Conservation (phyloP, 2,113 vertebrate genomes). For the Cervus canadensis region DNA sequence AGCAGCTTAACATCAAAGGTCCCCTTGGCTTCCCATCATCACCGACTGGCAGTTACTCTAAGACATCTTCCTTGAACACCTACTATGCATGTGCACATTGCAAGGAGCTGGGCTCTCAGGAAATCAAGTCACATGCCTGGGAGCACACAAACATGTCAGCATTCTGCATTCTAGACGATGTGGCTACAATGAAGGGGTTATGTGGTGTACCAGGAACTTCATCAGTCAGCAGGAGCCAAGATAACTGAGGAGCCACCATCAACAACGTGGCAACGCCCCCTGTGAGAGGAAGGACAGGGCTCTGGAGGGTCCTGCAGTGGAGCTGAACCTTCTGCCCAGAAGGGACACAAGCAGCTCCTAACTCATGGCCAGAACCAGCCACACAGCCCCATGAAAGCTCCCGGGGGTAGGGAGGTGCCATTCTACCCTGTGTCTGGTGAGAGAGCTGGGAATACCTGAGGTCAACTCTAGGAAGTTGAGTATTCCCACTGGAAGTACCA, state of each 20-base stretch:
- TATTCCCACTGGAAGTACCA: not conserved
- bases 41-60: not conserved
- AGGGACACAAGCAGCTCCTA: not conserved
- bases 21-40: not conserved
- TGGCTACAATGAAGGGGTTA: not conserved
- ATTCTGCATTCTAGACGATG: not conserved
- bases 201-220: too few species aligned
- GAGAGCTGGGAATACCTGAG: not conserved
- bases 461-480: not conserved
- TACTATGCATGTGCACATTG: accelerated
- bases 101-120: not conserved
- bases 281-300: too few species aligned
- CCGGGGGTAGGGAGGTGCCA: not conserved
- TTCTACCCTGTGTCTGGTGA: too few species aligned
- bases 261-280: not conserved
- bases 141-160: not conserved
- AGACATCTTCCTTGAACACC: not conserved
- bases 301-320: not conserved
- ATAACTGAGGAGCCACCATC: not conserved
- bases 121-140: not conserved
- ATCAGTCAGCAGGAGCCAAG: not conserved
- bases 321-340: not conserved
- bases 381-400: accelerated
- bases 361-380: not conserved
- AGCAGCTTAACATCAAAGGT: not conserved